Percentiles rank a stretch among this genome's conserved stretches.
Evolutionary conservation across 2,797 vertebrate species (phyloP).

Genomic region (Propithecus deckenii): DNA sequence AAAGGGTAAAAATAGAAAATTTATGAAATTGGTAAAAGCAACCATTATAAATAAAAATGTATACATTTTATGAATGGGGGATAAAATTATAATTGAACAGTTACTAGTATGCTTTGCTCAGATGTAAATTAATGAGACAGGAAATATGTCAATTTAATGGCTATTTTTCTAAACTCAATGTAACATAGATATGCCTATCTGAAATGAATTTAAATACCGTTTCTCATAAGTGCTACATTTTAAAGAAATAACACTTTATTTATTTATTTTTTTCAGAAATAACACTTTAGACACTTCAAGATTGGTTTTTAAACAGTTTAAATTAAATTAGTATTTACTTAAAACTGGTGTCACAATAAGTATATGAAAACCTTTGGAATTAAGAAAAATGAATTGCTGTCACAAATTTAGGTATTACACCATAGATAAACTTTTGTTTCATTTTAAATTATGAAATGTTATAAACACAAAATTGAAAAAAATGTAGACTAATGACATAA

Average conservation of each 20-base stretch:
- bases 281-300: too few relatives aligned
- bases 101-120: background rate
- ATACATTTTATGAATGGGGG: background rate
- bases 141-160: background rate
- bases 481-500: background rate
- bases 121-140: background rate
- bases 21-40: background rate
- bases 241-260: too few relatives aligned
- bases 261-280: too few relatives aligned
- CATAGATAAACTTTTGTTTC: background rate
- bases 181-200: background rate
- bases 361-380: background rate
- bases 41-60: background rate
- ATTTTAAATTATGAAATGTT: slow-evolving; percentile 52
- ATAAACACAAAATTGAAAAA: background rate
- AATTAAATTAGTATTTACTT: background rate
- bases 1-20: slow-evolving; percentile 31
- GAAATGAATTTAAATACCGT: background rate
- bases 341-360: background rate
- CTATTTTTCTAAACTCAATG: background rate
- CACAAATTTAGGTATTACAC: background rate
- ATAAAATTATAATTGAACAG: background rate
- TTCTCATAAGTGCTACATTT: background rate
- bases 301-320: background rate
- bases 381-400: background rate